phyloP scores from a whole-genome alignment of 1,140 invertebrate species.

The Nymphalis io region DNA sequence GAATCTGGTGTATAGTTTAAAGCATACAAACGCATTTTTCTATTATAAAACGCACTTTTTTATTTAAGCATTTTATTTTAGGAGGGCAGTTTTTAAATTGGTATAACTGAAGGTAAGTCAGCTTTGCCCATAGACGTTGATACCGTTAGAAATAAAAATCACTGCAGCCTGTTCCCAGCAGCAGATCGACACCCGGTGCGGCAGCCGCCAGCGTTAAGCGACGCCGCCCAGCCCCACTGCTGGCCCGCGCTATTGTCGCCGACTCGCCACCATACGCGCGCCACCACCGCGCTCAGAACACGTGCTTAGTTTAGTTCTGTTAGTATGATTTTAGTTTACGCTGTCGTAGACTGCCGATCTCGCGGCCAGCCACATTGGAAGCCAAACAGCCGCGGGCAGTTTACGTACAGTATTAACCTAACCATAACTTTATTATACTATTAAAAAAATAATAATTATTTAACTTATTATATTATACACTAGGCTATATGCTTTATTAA shows the following conservation, averaged over 20 bases:
- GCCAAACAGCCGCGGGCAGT: not conserved
- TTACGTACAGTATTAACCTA: not conserved
- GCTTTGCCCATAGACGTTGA: too few species aligned
- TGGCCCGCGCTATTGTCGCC: slow-evolving; percentile 55
- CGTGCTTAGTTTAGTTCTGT: slow-evolving; percentile 31
- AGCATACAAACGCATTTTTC: too few species aligned
- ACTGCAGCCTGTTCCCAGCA: slow-evolving; percentile 30
- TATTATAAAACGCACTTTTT: too few species aligned
- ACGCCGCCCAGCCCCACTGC: slow-evolving; percentile 50
- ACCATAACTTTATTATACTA: too few species aligned
- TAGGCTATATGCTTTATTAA: too few species aligned
- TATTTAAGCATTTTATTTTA: too few species aligned
- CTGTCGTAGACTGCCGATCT: not conserved
- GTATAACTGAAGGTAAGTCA: too few species aligned
- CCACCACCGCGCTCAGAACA: slow-evolving; percentile 41
- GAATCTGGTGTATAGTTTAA: too few species aligned
- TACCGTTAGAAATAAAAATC: too few species aligned
- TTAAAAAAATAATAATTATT: too few species aligned
- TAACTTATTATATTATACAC: too few species aligned
- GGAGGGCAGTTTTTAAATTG: too few species aligned
- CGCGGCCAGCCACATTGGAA: not conserved
- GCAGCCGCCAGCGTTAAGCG: slow-evolving; percentile 51
- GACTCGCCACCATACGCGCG: slow-evolving; percentile 47
- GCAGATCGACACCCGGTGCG: slow-evolving; percentile 44
- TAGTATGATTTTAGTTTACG: slow-evolving; percentile 3